A percentile compares a stretch with the other conserved stretches of the same genome.
Evolutionary conservation across 92 coral and sea anemone genomes (phyloP).

Genomic region (Actinostola sp.): DNA sequence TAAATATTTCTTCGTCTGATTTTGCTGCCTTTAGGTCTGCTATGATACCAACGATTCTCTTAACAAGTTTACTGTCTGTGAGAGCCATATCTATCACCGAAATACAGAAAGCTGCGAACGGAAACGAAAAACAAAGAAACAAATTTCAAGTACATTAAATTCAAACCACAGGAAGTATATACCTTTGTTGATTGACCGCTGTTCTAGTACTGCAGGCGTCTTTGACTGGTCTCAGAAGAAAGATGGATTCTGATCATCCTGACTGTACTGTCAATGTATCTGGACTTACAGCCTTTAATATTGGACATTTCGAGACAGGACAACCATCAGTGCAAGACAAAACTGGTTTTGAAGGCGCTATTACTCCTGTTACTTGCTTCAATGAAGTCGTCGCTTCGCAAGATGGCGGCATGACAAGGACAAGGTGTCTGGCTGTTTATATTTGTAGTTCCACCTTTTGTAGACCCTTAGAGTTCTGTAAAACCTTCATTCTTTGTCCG

Average conservation of each 20-base stretch:
- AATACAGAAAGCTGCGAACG: neutral
- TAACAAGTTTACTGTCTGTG: slow-evolving; percentile 61
- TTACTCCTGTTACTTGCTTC: slow-evolving; percentile 64
- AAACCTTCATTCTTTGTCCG: too few relatives aligned
- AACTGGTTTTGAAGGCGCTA: slow-evolving; percentile 52
- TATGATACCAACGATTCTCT: slow-evolving; percentile 52
- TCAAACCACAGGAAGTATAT: neutral
- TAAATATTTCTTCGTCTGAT: slow-evolving; percentile 48
- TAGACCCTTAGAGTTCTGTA: too few relatives aligned
- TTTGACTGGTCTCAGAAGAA: neutral
- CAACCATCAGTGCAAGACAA: slow-evolving; percentile 56
- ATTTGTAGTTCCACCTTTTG: too few relatives aligned
- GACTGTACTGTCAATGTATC: slow-evolving; percentile 32
- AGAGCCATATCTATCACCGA: slow-evolving; percentile 52
- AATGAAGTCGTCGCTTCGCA: slow-evolving; percentile 64
- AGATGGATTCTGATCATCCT: slow-evolving; percentile 24
- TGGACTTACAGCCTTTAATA: slow-evolving; percentile 31
- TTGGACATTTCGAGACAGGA: slow-evolving; percentile 23
- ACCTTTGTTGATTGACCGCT: neutral
- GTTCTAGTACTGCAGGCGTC: neutral
- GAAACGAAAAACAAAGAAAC: neutral
- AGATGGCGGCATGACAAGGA: slow-evolving; percentile 65
- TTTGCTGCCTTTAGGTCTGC: slow-evolving; percentile 33
- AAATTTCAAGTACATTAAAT: neutral
- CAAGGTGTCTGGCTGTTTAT: too few relatives aligned